phyloP scores from a whole-genome alignment of 2,113 vertebrate genomes.

The Melospiza melodia region DNA sequence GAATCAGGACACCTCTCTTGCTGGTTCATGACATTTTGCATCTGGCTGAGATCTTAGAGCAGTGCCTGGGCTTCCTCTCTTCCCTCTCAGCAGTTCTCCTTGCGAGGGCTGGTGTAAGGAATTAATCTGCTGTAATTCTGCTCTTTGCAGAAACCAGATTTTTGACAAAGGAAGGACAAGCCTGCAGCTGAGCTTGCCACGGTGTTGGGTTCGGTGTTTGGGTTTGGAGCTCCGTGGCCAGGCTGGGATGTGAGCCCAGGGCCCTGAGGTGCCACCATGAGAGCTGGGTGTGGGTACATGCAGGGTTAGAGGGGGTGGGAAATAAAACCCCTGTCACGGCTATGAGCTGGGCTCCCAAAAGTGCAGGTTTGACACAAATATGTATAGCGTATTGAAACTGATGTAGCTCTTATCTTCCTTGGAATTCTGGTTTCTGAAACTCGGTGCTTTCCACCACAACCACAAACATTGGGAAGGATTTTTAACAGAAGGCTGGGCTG shows the following conservation, averaged over 20 bases:
- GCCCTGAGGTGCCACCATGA: accelerated
- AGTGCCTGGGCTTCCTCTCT: not conserved
- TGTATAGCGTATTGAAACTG: not conserved
- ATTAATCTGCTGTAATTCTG: not conserved
- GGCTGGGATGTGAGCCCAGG: not conserved
- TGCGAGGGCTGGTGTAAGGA: not conserved
- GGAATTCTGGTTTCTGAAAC: not conserved
- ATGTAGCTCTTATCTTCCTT: not conserved
- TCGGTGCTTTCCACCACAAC: not conserved
- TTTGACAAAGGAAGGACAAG: not conserved
- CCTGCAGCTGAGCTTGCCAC: not conserved
- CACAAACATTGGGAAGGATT: not conserved
- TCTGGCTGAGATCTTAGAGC: not conserved
- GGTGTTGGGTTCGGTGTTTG: not conserved
- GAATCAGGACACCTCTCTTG: not conserved
- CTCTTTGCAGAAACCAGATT: not conserved
- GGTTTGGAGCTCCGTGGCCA: not conserved
- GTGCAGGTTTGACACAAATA: not conserved
- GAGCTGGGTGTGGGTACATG: accelerated
- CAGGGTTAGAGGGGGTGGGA: not conserved
- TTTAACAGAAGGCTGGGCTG: accelerated
- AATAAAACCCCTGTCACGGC: accelerated
- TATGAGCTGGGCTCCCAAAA: accelerated
- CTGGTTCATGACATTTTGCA: not conserved
- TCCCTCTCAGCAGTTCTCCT: conserved; percentile 4